Percentiles rank a stretch among this genome's conserved stretches.
phyloP scores from a whole-genome alignment of 2,888 invertebrate genomes.

The Zygothrica quintamaculata region DNA sequence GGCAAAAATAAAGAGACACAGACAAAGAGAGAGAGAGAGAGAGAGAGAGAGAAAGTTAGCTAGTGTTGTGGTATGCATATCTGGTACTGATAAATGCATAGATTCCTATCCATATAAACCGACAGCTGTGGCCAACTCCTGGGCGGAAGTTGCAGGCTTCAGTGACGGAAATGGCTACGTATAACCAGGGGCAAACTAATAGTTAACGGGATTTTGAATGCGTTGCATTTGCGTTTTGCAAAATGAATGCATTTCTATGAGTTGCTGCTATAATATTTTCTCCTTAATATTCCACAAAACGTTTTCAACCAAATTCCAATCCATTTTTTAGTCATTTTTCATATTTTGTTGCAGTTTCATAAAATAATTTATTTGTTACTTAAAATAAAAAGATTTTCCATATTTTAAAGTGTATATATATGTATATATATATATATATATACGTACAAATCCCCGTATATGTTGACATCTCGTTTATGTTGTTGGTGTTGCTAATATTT shows the following conservation, averaged over 20 bases:
- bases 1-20: conserved; percentile 11
- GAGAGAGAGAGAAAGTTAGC: conserved; percentile 1
- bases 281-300: conserved; percentile 13
- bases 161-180: conserved; percentile 65
- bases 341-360: too few species aligned
- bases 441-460: too few species aligned
- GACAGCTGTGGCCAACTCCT: conserved; percentile 46
- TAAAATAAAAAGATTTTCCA: too few species aligned
- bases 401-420: too few species aligned
- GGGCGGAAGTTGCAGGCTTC: conserved; percentile 51
- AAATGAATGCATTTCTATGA: conserved; percentile 61
- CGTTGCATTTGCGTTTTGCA: conserved; percentile 58
- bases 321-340: too few species aligned
- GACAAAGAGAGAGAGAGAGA: not conserved
- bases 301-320: not conserved
- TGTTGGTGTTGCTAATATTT: too few species aligned
- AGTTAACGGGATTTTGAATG: conserved; percentile 67
- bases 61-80: not conserved
- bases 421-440: too few species aligned
- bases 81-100: conserved; percentile 11
- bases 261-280: conserved; percentile 35
- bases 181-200: conserved; percentile 62
- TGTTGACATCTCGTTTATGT: too few species aligned
- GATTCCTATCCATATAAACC: conserved; percentile 35
- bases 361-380: too few species aligned